Evolutionary conservation across 2,888 invertebrate species (phyloP).

Genomic region (Megaustenia siamemsis): DNA sequence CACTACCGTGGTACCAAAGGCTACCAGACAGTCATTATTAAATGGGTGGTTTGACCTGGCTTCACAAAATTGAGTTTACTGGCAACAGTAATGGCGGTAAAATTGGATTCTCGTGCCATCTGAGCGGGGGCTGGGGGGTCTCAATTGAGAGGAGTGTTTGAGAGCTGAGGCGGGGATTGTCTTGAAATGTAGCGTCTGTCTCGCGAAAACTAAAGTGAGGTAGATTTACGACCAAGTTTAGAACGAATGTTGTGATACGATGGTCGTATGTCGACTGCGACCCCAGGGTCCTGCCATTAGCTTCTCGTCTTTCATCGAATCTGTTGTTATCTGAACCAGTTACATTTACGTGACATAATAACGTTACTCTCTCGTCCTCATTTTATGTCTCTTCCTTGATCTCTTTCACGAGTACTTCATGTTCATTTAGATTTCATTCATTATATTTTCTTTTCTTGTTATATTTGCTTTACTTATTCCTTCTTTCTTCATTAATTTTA

Average conservation of each 20-base stretch:
- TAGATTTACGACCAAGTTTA: not conserved
- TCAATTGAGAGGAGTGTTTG: not conserved
- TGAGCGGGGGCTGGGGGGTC: not conserved
- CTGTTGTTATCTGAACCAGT: too few relatives aligned
- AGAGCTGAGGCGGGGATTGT: not conserved
- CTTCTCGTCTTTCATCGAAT: too few relatives aligned
- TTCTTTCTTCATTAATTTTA: too few relatives aligned
- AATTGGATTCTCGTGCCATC: slow-evolving; percentile 29
- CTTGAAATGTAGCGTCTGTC: too few relatives aligned
- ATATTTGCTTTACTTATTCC: too few relatives aligned
- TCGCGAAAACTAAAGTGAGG: not conserved
- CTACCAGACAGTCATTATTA: slow-evolving; percentile 28
- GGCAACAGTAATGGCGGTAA: not conserved
- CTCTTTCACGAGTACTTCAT: too few relatives aligned
- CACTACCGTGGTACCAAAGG: not conserved
- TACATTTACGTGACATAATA: too few relatives aligned
- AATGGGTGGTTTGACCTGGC: not conserved
- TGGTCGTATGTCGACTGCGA: not conserved
- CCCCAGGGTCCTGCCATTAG: too few relatives aligned
- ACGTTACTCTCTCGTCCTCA: too few relatives aligned
- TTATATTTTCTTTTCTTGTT: too few relatives aligned
- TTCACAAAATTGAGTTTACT: slow-evolving; percentile 35
- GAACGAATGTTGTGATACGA: not conserved
- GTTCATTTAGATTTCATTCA: too few relatives aligned
- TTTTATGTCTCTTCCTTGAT: too few relatives aligned